Evolutionary conservation across 2,888 invertebrate species (phyloP), one percentile per base, ranked within the genome.

Genomic region (Rotaria macrura): DNA sequence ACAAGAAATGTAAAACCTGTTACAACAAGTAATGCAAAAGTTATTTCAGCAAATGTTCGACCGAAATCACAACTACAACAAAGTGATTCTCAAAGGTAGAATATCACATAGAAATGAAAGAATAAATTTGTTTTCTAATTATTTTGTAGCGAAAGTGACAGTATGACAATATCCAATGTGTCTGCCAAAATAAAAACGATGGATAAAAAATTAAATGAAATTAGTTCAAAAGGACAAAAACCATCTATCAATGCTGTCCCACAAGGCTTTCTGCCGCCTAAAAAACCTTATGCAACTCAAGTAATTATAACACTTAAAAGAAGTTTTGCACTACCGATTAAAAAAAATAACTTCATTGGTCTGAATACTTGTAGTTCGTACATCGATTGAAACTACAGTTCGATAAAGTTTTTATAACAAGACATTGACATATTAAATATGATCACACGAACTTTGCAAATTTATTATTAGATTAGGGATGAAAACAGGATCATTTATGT

Each of bases 171-270:
- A 43, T 4, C 43, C 25, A n/a, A n/a, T 43, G 43, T 43, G n/a
- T 12, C 43, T 43, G 25, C 40, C 9, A 79, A 79, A 43, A 40
- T 43, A 43, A 9, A 17, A 79, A 9, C n/a, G 25, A 1, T 43
- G 10, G 79, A 79, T 40, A 14, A 79, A 25, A 40, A 79, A n/a
- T n/a, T 43, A 43, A 12, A 25, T n/a, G 79, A 79, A 25, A 43
- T 43, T 25, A 40, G n/a, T 79, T 43, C 79, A 40, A 79, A 20
- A n/a, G 79, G 79, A 79, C 79, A 79, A 25, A 79, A 79, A 79
- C 25, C 79, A 43, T 9, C n/a, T 2, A 38, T 79, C 9, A 43
- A n/a, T 79, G n/a, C 79, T 43, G 3, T n/a, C 25, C 34, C 79
- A 43, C 23, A 43, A 43, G n/a, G 43, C n/a, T n/a, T 79, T 79